Conservation (phyloP, 2,113 vertebrate species). For the Mesoclemmys tuberculata region DNA sequence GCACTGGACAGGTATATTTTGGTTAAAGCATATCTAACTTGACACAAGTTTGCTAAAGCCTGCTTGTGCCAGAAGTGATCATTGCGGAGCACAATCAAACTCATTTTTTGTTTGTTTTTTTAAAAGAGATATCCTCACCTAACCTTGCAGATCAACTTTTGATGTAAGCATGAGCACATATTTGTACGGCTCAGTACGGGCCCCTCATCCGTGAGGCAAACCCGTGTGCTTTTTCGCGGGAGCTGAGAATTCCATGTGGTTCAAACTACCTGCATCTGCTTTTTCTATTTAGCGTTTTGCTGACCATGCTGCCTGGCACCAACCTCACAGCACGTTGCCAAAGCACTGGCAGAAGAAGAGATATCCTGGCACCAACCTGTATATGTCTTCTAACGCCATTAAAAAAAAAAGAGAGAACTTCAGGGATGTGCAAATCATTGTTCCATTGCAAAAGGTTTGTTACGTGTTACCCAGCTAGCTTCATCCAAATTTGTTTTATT, state of each 20-base stretch:
- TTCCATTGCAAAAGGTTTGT: background rate
- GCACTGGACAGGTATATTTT: background rate
- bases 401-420: background rate
- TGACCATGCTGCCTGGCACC: background rate
- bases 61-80: background rate
- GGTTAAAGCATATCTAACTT: background rate
- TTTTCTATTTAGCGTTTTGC: slow-evolving; percentile 13
- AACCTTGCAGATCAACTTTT: background rate
- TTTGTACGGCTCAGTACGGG: background rate
- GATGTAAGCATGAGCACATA: background rate
- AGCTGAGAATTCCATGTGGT: background rate
- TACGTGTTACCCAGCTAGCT: background rate
- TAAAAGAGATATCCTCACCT: background rate
- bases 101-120: too few species aligned
- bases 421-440: background rate
- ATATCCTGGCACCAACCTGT: background rate
- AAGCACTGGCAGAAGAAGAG: background rate
- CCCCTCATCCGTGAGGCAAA: background rate
- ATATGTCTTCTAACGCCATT: background rate
- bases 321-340: background rate
- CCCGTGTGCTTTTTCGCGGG: background rate
- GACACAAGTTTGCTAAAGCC: background rate
- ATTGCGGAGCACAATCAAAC: background rate
- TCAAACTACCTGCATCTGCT: slow-evolving; percentile 14
- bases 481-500: slow-evolving; percentile 36